These are phyloP conservation scores for Arnoldichthys spilopterus DNA, from an alignment of 2,797 vertebrate species.

Conservation along the genomic window DNA sequence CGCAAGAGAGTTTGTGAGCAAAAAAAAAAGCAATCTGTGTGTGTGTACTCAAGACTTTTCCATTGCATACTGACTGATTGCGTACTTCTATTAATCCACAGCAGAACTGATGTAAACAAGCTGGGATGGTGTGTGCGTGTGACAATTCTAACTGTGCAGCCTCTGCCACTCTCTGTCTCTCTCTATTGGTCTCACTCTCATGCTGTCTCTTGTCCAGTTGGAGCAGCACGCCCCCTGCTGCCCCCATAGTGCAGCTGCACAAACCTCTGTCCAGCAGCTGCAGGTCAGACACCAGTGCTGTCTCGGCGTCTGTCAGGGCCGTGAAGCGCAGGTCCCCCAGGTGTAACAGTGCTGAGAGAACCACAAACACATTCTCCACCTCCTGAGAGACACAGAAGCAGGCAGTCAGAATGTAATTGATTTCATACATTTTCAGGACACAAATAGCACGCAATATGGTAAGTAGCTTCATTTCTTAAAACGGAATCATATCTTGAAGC, in stretches of 20 bases:
- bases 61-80: slow-evolving; percentile 44
- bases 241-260: slow-evolving; percentile 55
- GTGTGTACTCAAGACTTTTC: slow-evolving; percentile 41
- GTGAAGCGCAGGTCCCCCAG: slow-evolving; percentile 89
- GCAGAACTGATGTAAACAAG: slow-evolving; percentile 58
- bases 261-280: slow-evolving; percentile 93
- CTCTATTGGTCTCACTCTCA: not conserved
- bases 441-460: not conserved
- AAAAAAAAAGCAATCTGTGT: slow-evolving; percentile 30
- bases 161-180: not conserved
- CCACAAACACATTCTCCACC: slow-evolving; percentile 88
- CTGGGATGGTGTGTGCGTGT: slow-evolving; percentile 46
- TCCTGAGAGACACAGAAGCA: slow-evolving; percentile 76
- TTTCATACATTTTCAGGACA: not conserved
- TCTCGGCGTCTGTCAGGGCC: slow-evolving; percentile 79
- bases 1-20: slow-evolving; percentile 26
- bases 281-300: slow-evolving; percentile 86
- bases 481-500: not conserved
- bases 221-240: slow-evolving; percentile 49
- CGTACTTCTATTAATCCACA: slow-evolving; percentile 31
- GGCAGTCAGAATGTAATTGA: not conserved
- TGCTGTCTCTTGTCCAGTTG: not conserved
- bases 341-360: slow-evolving; percentile 89
- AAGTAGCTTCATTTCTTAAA: no score
- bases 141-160: slow-evolving; percentile 37